These are phyloP conservation scores for Caenorhabditis tropicalis DNA, from an alignment of 1,140 invertebrate species.

Conservation along the genomic window DNA sequence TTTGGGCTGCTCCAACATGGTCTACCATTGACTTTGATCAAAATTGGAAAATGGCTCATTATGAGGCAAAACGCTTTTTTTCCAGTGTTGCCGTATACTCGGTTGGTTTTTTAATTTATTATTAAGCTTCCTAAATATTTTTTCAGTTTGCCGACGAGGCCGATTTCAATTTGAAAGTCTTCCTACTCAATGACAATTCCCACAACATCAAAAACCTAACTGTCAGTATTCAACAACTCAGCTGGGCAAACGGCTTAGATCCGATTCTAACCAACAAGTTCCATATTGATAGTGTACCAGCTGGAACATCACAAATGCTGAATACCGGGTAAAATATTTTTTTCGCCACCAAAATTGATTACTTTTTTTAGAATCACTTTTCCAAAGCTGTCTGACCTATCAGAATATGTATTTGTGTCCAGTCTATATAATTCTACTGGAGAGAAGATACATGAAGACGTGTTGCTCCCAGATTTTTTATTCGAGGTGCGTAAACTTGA, in stretches of 20 bases:
- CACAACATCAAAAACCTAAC: conserved; percentile 41
- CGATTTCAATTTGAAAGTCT: conserved; percentile 56
- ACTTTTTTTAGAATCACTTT: background rate
- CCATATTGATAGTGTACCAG: background rate
- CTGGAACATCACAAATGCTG: background rate
- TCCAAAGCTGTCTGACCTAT: background rate
- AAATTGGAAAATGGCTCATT: conserved; percentile 68
- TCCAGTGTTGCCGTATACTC: conserved; percentile 62
- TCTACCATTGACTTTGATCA: conserved; percentile 79
- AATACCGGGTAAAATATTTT: background rate
- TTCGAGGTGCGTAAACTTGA: conserved; percentile 40
- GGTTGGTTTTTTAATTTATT: conserved; percentile 52
- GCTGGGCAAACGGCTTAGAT: conserved; percentile 53
- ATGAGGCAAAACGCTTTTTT: conserved; percentile 66
- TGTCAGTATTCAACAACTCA: conserved; percentile 50
- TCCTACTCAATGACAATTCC: conserved; percentile 60
- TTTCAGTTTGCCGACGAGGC: conserved; percentile 58
- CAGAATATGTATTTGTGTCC: background rate
- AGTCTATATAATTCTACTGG: background rate
- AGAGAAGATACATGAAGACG: conserved; percentile 37
- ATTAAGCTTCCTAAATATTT: conserved; percentile 15
- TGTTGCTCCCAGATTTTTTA: background rate
- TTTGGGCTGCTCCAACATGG: conserved; percentile 97
- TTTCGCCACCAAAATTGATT: background rate
- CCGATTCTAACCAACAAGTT: conserved; percentile 55